These are phyloP conservation scores for Montipora efflorescens DNA, from an alignment of 64 coral and sea anemone species.

Conservation along the genomic window DNA sequence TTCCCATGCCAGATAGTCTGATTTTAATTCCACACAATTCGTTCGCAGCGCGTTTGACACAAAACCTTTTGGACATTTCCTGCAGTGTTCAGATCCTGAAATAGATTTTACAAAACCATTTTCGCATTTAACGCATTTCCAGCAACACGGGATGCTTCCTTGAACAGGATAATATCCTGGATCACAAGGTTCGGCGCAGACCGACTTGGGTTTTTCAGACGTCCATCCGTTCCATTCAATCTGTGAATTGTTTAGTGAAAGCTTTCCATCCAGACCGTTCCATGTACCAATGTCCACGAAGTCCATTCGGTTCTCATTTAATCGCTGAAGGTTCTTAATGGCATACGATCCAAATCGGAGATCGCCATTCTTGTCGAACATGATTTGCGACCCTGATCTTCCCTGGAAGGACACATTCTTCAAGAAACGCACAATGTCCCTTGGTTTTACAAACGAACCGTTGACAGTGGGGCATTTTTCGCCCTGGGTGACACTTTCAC, in stretches of 20 bases:
- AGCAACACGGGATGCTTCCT: constrained; percentile 82
- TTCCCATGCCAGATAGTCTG: constrained; percentile 72
- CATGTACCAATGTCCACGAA: constrained; percentile 83
- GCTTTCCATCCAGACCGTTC: constrained; percentile 57
- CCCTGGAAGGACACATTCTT: constrained; percentile 80
- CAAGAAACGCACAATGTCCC: constrained; percentile 73
- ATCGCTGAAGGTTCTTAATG: constrained; percentile 88
- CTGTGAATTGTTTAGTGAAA: constrained; percentile 32
- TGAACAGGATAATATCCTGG: constrained; percentile 78
- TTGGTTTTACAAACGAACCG: constrained; percentile 40
- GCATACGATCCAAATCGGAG: constrained; percentile 84
- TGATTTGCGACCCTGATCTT: constrained; percentile 70
- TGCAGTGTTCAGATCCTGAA: constrained; percentile 67
- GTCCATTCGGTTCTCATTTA: constrained; percentile 43
- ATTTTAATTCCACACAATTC: constrained; percentile 75
- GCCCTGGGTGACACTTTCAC: constrained; percentile 37
- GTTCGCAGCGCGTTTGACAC: constrained; percentile 73
- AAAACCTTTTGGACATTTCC: constrained; percentile 69
- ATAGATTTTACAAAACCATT: constrained; percentile 65
- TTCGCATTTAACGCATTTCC: constrained; percentile 87
- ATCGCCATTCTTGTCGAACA: constrained; percentile 83
- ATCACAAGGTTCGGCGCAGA: constrained; percentile 78
- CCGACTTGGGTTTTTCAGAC: constrained; percentile 38
- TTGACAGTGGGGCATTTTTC: constrained; percentile 58
- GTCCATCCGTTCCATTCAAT: constrained; percentile 80